phyloP scores from a whole-genome alignment of 1,140 invertebrate genomes.

The Antheraea pernyi region DNA sequence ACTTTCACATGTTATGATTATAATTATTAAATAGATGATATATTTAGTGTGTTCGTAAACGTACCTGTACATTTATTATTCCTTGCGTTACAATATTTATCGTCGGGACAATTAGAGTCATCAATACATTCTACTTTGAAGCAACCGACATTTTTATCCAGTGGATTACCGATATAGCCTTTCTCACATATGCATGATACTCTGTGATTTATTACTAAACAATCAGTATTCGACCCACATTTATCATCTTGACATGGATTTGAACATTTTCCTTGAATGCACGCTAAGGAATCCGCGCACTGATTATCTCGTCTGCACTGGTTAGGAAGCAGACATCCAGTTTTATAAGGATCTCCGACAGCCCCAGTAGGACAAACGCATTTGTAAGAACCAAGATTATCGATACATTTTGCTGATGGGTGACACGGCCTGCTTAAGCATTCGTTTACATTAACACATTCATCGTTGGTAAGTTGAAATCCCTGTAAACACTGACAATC shows the following conservation, averaged over 20 bases:
- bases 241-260: slow-evolving; percentile 85
- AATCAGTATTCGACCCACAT: slow-evolving; percentile 88
- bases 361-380: slow-evolving; percentile 88
- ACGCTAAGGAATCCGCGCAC: slow-evolving; percentile 86
- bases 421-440: slow-evolving; percentile 91
- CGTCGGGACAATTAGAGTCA: slow-evolving; percentile 86
- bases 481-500: slow-evolving; percentile 89
- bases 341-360: slow-evolving; percentile 88
- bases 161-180: slow-evolving; percentile 89
- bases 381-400: slow-evolving; percentile 88
- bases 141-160: slow-evolving; percentile 85
- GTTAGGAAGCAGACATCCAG: slow-evolving; percentile 86
- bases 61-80: slow-evolving; percentile 89
- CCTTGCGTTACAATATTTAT: slow-evolving; percentile 86
- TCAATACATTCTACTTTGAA: slow-evolving; percentile 91
- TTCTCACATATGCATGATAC: slow-evolving; percentile 86
- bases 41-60: slow-evolving; percentile 6
- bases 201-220: slow-evolving; percentile 85
- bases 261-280: slow-evolving; percentile 85
- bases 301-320: slow-evolving; percentile 85
- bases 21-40: too few species aligned
- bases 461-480: slow-evolving; percentile 84
- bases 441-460: slow-evolving; percentile 89
- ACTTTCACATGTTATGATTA: too few species aligned
- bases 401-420: slow-evolving; percentile 87